These are phyloP conservation scores for Hirtodrosophila duncani DNA, from an alignment of 2,888 invertebrate species.

Conservation along the genomic window DNA sequence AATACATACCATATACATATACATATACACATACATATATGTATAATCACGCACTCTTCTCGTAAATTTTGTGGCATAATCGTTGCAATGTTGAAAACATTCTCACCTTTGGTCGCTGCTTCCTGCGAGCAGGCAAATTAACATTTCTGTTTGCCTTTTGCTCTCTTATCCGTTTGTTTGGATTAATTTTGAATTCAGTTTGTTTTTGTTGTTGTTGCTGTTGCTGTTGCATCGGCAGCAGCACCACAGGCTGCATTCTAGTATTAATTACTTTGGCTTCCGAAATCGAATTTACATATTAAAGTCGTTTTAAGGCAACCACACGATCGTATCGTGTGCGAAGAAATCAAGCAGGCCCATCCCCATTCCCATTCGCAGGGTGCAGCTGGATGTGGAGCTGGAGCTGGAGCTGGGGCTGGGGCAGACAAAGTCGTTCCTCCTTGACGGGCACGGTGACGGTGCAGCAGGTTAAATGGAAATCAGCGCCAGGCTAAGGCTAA, in stretches of 20 bases:
- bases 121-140: conserved; percentile 62
- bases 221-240: conserved; percentile 26
- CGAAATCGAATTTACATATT: conserved; percentile 78
- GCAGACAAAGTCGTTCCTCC: conserved; percentile 47
- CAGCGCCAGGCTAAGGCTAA: conserved; percentile 37
- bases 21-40: no score
- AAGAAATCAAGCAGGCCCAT: conserved; percentile 49
- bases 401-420: no score
- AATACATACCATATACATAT: no score
- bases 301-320: conserved; percentile 71
- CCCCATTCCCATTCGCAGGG: conserved; percentile 43
- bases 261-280: conserved; percentile 79
- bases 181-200: conserved; percentile 73
- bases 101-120: conserved; percentile 71
- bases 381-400: conserved; percentile 33
- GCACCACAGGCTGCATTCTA: conserved; percentile 55
- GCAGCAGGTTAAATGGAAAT: conserved; percentile 73
- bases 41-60: no score
- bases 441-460: conserved; percentile 34
- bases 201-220: conserved; percentile 32
- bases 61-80: conserved; percentile 76
- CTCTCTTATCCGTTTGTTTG: conserved; percentile 74
- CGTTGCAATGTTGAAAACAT: conserved; percentile 73
- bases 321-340: conserved; percentile 67
- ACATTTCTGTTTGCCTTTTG: conserved; percentile 70